Conservation (phyloP, 2,113 vertebrate genomes). For the Balaeniceps rex region DNA sequence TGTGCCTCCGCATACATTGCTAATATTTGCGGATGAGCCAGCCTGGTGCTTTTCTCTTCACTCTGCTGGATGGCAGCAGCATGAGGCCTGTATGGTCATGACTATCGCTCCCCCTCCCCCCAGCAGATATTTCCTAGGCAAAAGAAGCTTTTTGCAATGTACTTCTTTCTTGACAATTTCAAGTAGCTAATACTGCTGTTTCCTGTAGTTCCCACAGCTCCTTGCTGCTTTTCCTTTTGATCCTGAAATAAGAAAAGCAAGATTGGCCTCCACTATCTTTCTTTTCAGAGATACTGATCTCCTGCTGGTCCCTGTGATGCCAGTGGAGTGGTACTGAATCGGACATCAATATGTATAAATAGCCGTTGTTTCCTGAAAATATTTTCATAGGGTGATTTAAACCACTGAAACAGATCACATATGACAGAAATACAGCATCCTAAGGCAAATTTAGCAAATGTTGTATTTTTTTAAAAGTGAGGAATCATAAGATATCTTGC, state of each 20-base stretch:
- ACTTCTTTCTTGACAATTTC: neutral
- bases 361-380: conserved; percentile 17
- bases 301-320: neutral
- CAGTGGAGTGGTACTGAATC: neutral
- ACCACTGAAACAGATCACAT: neutral
- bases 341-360: neutral
- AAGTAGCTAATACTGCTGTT: conserved; percentile 14
- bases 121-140: neutral
- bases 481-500: neutral
- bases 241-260: neutral
- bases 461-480: neutral
- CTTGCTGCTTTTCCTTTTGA: conserved; percentile 31
- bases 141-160: conserved; percentile 28
- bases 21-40: neutral
- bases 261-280: neutral
- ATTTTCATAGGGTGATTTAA: neutral
- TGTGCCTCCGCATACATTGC: conserved; percentile 27
- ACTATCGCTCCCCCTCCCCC: neutral
- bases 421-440: neutral
- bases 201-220: conserved; percentile 11
- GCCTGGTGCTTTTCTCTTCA: neutral
- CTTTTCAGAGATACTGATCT: neutral
- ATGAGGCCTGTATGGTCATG: neutral
- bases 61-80: conserved; percentile 18
- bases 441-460: neutral